phyloP scores from a whole-genome alignment of 2,888 invertebrate genomes.

The Zygaena filipendulae region DNA sequence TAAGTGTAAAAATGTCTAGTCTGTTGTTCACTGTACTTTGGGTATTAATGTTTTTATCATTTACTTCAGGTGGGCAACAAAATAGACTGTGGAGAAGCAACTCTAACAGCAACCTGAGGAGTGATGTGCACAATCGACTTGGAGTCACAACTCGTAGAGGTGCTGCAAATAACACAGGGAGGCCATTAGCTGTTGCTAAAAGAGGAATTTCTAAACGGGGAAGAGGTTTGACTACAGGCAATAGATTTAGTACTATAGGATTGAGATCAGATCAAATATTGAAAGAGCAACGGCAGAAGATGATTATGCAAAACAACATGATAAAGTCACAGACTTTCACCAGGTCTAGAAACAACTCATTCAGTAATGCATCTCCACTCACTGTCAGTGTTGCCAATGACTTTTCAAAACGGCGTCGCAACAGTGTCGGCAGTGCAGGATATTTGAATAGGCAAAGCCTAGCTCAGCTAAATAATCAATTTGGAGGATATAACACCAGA shows the following conservation, averaged over 20 bases:
- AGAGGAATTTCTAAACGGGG: slow-evolving; percentile 55
- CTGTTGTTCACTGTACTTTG: too few species aligned
- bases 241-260: slow-evolving; percentile 48
- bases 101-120: slow-evolving; percentile 32
- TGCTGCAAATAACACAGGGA: slow-evolving; percentile 26
- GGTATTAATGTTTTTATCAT: too few species aligned
- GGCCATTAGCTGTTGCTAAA: slow-evolving; percentile 47
- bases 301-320: slow-evolving; percentile 34
- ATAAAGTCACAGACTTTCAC: slow-evolving; percentile 59
- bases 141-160: slow-evolving; percentile 43
- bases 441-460: slow-evolving; percentile 49
- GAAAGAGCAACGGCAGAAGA: slow-evolving; percentile 39
- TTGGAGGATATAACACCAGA: slow-evolving; percentile 38
- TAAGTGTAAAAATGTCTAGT: too few species aligned
- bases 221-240: slow-evolving; percentile 40
- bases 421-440: slow-evolving; percentile 46
- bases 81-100: slow-evolving; percentile 35
- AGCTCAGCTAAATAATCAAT: slow-evolving; percentile 45
- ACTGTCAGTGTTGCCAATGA: slow-evolving; percentile 61
- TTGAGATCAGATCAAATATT: slow-evolving; percentile 59
- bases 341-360: slow-evolving; percentile 51
- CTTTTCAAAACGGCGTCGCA: slow-evolving; percentile 44
- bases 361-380: slow-evolving; percentile 41
- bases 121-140: slow-evolving; percentile 43
- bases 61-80: slow-evolving; percentile 38